Evolutionary conservation across 2,113 vertebrate genomes (phyloP).

Genomic region (Myotis yumanensis): DNA sequence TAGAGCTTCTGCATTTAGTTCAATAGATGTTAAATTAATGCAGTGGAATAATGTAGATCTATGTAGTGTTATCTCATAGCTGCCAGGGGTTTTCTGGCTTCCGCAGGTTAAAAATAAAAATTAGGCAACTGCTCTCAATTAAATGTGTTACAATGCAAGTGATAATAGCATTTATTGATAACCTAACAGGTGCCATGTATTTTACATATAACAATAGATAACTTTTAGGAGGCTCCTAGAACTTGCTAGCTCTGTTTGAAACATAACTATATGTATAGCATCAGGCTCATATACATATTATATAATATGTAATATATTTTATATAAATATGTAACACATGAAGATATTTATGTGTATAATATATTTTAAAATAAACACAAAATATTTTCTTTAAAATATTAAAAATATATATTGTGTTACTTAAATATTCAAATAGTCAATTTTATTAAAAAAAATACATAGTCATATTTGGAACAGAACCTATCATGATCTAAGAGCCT

Average conservation of each 20-base stretch:
- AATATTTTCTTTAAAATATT: background rate
- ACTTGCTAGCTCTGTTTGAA: background rate
- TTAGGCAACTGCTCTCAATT: background rate
- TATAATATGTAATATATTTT: background rate
- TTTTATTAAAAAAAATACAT: background rate
- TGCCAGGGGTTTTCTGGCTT: background rate
- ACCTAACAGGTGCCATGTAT: background rate
- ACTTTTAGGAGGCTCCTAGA: background rate
- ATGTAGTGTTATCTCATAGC: background rate
- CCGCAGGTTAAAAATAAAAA: constrained; percentile 10
- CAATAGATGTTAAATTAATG: constrained; percentile 51
- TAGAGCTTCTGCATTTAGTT: background rate
- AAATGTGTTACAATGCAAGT: background rate
- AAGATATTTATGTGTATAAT: background rate
- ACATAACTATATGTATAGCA: background rate
- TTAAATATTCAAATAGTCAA: background rate
- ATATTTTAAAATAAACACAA: background rate
- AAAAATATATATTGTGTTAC: background rate
- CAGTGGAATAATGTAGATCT: constrained; percentile 22
- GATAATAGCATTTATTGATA: background rate
- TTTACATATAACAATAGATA: background rate
- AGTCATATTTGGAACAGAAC: background rate
- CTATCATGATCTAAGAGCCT: background rate
- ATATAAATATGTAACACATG: background rate
- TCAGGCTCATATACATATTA: background rate